phyloP scores from a whole-genome alignment of 2,797 vertebrate genomes.

The Syngnathus acus region DNA sequence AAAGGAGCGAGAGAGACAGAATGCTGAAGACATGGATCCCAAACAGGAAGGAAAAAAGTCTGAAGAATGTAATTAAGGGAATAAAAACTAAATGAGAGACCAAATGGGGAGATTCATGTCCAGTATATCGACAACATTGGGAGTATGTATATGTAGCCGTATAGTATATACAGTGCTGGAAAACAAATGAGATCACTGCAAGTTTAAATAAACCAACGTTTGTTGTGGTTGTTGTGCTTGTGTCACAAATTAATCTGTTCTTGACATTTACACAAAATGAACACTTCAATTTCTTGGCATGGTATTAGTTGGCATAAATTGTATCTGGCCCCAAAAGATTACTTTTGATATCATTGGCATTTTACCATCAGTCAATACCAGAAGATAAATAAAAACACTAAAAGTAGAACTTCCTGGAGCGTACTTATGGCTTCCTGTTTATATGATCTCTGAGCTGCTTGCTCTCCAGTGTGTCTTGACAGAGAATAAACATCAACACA shows the following conservation, averaged over 20 bases:
- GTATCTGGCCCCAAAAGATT: neutral
- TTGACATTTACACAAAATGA: too few relatives aligned
- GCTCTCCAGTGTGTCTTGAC: slow-evolving; percentile 23
- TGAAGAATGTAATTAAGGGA: slow-evolving; percentile 27
- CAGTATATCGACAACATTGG: neutral
- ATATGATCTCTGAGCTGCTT: slow-evolving; percentile 35
- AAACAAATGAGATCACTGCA: neutral
- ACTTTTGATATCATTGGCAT: slow-evolving; percentile 5
- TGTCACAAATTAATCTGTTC: too few relatives aligned
- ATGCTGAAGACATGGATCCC: slow-evolving; percentile 26
- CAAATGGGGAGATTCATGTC: slow-evolving; percentile 12
- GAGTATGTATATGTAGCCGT: too few relatives aligned
- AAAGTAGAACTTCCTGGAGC: slow-evolving; percentile 31
- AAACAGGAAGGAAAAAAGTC: slow-evolving; percentile 39
- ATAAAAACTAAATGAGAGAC: neutral
- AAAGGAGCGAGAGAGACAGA: neutral
- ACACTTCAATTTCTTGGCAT: too few relatives aligned
- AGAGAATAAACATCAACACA: slow-evolving; percentile 28
- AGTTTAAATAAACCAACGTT: neutral
- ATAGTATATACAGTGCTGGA: neutral
- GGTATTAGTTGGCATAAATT: too few relatives aligned
- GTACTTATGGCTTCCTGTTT: slow-evolving; percentile 37
- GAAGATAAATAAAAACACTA: slow-evolving; percentile 24
- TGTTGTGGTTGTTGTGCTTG: too few relatives aligned
- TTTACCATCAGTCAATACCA: slow-evolving; percentile 18